Evolutionary conservation across 2,797 vertebrate species (phyloP), one percentile per base, ranked within the genome.

Genomic region (Macropodus opercularis): DNA sequence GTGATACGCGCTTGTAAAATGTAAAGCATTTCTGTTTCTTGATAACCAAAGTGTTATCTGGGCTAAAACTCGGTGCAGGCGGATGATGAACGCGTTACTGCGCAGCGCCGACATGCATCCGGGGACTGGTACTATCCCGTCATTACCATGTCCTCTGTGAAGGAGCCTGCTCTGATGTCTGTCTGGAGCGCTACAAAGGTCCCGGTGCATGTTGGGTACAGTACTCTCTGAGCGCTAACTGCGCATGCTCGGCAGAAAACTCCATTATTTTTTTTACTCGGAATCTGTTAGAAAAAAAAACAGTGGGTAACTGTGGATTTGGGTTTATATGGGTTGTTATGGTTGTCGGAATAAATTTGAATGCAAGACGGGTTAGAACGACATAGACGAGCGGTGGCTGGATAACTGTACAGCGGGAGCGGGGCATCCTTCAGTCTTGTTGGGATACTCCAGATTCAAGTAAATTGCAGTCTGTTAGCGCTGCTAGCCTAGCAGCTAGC

Each of bases 191-290:
- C 86, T 79, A 90, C 88, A 89, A 91, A 90, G 87, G 79, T 88
- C 89, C 82, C 86, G 86, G 59, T 90, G 90, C 88, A 91, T 91
- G 80, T 83, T 22, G 88, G 90, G 90, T 89, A 90, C 85, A 84
- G 80, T 77, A 79, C 74, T 87, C 86, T 74, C 72, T 40, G 59
- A 53, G 63, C 47, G 2, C 19, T 3, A 3, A 87, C 1, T 91
- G 91, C 93, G 94, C 95, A 94, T 93, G 95, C 92, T 61, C 87
- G 77, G 77, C 87, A 90, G 88, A 94, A 93, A 94, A 94, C 94
- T 94, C 94, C 94, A 95, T 95, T 94, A 93, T 96, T 94, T 86
- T 83, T 92, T 94, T 93, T 90, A 86, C 89, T 91, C 85, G 89
- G 91, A 92, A 92, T 93, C 89, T 89, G 84, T 87, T 84, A 91